Percentiles rank a stretch among this genome's conserved stretches.
These are phyloP conservation scores for Pomacea canaliculata DNA, from an alignment of 2,888 invertebrate species.

Conservation along the genomic window DNA sequence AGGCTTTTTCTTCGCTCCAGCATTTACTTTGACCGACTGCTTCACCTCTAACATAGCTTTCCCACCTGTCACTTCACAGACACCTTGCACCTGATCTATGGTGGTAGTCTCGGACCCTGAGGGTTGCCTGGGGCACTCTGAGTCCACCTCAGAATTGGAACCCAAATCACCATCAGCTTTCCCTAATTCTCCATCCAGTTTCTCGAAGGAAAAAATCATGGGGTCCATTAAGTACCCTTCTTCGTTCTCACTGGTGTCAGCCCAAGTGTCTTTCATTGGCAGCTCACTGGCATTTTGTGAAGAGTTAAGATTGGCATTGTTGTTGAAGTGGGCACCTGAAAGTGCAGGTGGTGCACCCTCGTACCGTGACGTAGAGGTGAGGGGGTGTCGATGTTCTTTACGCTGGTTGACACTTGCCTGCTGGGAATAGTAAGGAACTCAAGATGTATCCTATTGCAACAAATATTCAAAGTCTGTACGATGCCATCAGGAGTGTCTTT, in stretches of 20 bases:
- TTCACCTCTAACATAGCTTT: neutral
- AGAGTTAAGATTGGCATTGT: slow-evolving; percentile 9
- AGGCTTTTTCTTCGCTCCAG: too few relatives aligned
- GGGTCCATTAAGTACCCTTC: neutral
- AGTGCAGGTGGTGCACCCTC: neutral
- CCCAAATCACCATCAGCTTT: neutral
- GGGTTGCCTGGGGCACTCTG: too few relatives aligned
- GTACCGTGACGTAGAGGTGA: neutral
- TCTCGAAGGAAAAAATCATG: slow-evolving; percentile 19
- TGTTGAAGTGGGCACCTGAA: slow-evolving; percentile 1
- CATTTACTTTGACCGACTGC: too few relatives aligned
- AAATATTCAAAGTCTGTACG: too few relatives aligned
- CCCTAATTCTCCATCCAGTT: neutral
- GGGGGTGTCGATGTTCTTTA: too few relatives aligned
- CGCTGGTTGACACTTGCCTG: too few relatives aligned
- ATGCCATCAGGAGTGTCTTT: too few relatives aligned
- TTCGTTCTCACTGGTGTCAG: neutral
- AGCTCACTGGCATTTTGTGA: slow-evolving; percentile 12
- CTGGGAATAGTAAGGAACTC: too few relatives aligned
- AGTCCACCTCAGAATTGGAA: too few relatives aligned
- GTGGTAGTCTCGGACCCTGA: too few relatives aligned
- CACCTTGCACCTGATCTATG: neutral
- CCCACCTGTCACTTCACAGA: neutral
- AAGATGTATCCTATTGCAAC: too few relatives aligned
- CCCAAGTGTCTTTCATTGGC: slow-evolving; percentile 23